Conservation (phyloP, 2,797 vertebrate genomes). For the Melanotaenia maccullochi region DNA sequence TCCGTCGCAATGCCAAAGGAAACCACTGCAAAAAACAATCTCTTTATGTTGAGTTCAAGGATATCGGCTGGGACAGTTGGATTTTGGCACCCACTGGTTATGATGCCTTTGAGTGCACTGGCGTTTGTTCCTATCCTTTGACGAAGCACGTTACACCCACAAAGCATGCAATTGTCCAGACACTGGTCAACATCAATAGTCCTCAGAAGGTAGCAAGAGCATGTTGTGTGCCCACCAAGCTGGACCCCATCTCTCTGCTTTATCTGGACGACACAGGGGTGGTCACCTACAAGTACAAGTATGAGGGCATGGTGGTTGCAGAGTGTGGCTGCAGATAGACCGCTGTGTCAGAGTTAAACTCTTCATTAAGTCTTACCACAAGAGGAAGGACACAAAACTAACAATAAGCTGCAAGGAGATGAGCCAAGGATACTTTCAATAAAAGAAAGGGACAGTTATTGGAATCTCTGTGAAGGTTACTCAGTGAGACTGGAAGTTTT, state of each 20-base stretch:
- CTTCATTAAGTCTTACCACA: conserved; percentile 59
- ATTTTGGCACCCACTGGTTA: conserved; percentile 94
- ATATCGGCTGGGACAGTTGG: conserved; percentile 99
- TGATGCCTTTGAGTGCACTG: conserved; percentile 93
- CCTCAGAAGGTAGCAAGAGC: conserved; percentile 92
- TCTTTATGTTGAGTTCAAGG: conserved; percentile 96
- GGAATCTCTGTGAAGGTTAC: conserved; percentile 27
- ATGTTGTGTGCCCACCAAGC: conserved; percentile 96
- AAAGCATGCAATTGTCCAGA: conserved; percentile 97
- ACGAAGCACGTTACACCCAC: conserved; percentile 96
- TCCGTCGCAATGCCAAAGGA: conserved; percentile 93
- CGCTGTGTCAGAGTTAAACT: conserved; percentile 20
- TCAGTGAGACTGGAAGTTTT: conserved; percentile 36
- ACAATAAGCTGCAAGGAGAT: conserved; percentile 38
- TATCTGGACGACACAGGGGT: conserved; percentile 95
- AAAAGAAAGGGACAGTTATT: conserved; percentile 23
- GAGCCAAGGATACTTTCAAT: conserved; percentile 23
- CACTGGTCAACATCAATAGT: conserved; percentile 91
- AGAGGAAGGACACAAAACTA: conserved; percentile 34
- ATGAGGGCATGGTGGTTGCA: conserved; percentile 96
- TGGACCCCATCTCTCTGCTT: conserved; percentile 96
- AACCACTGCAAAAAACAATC: conserved; percentile 95
- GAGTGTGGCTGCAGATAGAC: conserved; percentile 99
- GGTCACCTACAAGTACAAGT: conserved; percentile 98
- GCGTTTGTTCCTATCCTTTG: conserved; percentile 91